phyloP scores from a whole-genome alignment of 2,888 invertebrate species.

The Imbricaverruca yamaguchii region DNA sequence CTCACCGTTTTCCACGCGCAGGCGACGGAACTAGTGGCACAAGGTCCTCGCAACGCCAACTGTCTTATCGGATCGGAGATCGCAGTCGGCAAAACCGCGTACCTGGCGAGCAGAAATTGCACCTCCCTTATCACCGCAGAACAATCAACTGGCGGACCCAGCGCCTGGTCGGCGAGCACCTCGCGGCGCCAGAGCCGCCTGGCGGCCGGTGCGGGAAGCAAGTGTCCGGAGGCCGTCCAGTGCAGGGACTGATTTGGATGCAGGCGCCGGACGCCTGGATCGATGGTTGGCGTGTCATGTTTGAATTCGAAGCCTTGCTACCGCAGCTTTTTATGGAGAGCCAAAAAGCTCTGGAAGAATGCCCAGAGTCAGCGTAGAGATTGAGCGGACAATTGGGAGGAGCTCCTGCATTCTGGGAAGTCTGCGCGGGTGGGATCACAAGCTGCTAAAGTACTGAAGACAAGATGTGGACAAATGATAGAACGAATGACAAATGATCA shows the following conservation, averaged over 20 bases:
- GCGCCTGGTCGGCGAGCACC: not conserved
- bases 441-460: too few relatives aligned
- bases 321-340: not conserved
- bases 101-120: conserved; percentile 15
- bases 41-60: not conserved
- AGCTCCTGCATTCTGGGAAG: too few relatives aligned
- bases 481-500: too few relatives aligned
- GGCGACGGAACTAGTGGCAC: not conserved
- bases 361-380: not conserved
- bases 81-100: conserved; percentile 1
- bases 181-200: conserved; percentile 13
- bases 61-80: not conserved
- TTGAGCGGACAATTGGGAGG: too few relatives aligned
- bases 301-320: not conserved
- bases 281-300: not conserved
- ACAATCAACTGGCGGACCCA: conserved; percentile 14
- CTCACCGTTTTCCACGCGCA: too few relatives aligned
- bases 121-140: conserved; percentile 15
- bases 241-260: not conserved
- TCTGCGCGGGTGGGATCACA: too few relatives aligned
- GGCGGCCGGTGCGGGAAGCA: not conserved
- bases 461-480: too few relatives aligned
- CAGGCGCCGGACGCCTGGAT: not conserved
- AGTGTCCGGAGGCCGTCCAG: not conserved
- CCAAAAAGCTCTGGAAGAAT: not conserved